Evolutionary conservation across 2,888 invertebrate species (phyloP), one percentile per base, ranked within the genome.

Genomic region (Cataglyphis rosenhaueri): DNA sequence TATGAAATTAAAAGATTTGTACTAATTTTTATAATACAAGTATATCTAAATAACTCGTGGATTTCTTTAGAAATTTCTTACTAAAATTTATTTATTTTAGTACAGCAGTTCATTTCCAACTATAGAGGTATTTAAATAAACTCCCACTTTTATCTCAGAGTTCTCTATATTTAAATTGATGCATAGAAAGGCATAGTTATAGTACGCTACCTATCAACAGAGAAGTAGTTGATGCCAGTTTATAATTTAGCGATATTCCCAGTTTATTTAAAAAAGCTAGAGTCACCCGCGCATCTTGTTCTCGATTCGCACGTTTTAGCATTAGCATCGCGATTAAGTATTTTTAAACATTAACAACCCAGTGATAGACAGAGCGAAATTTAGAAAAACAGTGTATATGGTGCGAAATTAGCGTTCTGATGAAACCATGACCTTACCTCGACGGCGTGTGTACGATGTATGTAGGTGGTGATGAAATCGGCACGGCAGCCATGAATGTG

Each of bases 401-500:
- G 90, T 86, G 89, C 84, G 70, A 88, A 89, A 84, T 88, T 90
- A 91, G 91, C 89, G 85, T 87, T 92, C 89, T 92, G 91, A 92
- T 91, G 82, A 91, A 81, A 85, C 86, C 86, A 88, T 86, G 87
- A 90, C 89, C 87, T 90, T 89, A 90, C 86, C 59, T 90, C 90
- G 89, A 90, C 90, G 90, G 90, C 89, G 89, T 71, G 89, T 71
- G 38, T 90, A 89, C 89, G 82, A 90, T 90, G 88, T 94, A 94
- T 90, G 89, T 94, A 94, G 94, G 94, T 94, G 94, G 94, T 91
- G 94, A 94, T 91, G 94, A 94, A 92, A 94, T 94, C 94, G 93
- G 94, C 92, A 93, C 93, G 92, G 93, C 94, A 94, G 95, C 95
- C 93, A 95, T 95, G 93, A 95, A 96, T 94, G 96, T 96, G 94